phyloP scores from a whole-genome alignment of 1,140 invertebrate species.

The Trichonephila clavipes region DNA sequence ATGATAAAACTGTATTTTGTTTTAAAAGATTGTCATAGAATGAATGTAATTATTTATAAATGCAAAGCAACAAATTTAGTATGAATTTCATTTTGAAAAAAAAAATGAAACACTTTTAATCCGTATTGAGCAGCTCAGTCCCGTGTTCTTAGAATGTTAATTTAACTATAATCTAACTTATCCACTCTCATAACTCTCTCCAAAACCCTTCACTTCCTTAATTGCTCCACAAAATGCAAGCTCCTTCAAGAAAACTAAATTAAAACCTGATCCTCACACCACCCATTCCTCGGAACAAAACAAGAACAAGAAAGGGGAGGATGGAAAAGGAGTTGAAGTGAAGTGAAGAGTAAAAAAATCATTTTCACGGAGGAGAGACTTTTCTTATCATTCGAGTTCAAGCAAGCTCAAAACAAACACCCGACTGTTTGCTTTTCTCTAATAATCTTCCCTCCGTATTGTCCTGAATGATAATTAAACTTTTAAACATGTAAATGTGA shows the following conservation, averaged over 20 bases:
- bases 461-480: constrained; percentile 71
- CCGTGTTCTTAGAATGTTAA: too few species aligned
- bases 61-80: too few species aligned
- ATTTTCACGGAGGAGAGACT: not conserved
- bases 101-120: too few species aligned
- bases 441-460: constrained; percentile 62
- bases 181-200: too few species aligned
- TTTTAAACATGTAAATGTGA: constrained; percentile 74
- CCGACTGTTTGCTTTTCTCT: constrained; percentile 41
- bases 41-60: too few species aligned
- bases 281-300: not conserved
- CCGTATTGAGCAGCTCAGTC: too few species aligned
- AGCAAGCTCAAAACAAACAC: constrained; percentile 70
- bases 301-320: not conserved
- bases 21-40: too few species aligned
- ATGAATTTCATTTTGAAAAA: too few species aligned
- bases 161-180: too few species aligned
- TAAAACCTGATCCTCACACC: not conserved
- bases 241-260: not conserved
- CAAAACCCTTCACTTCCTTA: too few species aligned
- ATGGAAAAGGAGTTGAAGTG: not conserved
- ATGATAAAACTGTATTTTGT: too few species aligned
- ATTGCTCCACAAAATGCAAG: not conserved
- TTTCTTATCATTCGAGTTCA: constrained; percentile 66
- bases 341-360: not conserved